A percentile compares a stretch with the other conserved stretches of the same genome.
Evolutionary conservation across 92 coral and sea anemone genomes (phyloP).

Genomic region (Parazoanthus darwini): DNA sequence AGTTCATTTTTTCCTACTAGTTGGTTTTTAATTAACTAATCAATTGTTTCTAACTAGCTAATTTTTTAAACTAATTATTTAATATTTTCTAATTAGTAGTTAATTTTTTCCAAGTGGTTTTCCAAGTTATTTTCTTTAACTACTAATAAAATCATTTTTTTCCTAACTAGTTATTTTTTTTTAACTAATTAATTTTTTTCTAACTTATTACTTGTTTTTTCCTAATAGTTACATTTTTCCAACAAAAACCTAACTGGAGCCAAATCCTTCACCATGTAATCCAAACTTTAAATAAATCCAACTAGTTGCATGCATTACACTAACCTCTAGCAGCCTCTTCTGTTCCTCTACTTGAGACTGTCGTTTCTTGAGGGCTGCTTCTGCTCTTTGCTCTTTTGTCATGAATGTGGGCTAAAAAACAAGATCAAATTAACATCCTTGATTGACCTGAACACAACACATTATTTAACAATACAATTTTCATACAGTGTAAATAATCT

Average conservation of each 20-base stretch:
- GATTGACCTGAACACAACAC: not conserved
- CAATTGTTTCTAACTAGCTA: too few relatives aligned
- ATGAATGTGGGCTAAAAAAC: slow-evolving; percentile 85
- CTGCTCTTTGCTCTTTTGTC: slow-evolving; percentile 94
- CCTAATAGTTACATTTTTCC: too few relatives aligned
- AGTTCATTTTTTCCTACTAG: too few relatives aligned
- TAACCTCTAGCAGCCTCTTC: slow-evolving; percentile 82
- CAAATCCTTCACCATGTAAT: not conserved
- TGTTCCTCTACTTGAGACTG: slow-evolving; percentile 94
- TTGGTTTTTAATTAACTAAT: too few relatives aligned
- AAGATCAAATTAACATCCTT: not conserved
- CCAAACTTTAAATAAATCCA: not conserved
- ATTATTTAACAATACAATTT: not conserved
- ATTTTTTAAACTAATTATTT: too few relatives aligned
- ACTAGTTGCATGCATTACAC: not conserved
- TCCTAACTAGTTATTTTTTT: too few relatives aligned
- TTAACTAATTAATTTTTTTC: too few relatives aligned
- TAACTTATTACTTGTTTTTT: too few relatives aligned
- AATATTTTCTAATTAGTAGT: too few relatives aligned
- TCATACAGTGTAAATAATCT: not conserved
- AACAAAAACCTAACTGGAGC: not conserved
- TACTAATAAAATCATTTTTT: too few relatives aligned
- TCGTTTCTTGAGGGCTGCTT: slow-evolving; percentile 88
- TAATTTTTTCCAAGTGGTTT: too few relatives aligned
- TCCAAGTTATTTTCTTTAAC: too few relatives aligned